Percentiles rank a stretch among this genome's conserved stretches.
These are phyloP conservation scores for Pempheris klunzingeri DNA, from an alignment of 2,797 vertebrate species.

Conservation along the genomic window DNA sequence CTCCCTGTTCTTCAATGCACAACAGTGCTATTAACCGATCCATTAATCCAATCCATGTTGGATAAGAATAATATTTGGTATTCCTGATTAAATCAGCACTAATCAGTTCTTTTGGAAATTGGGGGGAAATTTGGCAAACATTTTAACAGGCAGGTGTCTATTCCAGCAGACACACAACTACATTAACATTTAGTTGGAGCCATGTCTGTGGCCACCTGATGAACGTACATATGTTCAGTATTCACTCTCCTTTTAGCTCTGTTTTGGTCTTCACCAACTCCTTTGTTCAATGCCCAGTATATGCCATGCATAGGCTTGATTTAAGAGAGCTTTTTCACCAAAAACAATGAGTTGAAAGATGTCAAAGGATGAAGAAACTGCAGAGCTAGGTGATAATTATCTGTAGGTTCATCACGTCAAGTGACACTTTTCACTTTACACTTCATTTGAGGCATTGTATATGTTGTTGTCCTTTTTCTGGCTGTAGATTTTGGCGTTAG, in stretches of 20 bases:
- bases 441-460: background rate
- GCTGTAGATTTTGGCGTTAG: too few relatives aligned
- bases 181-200: background rate
- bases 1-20: background rate
- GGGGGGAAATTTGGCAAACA: background rate
- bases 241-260: background rate
- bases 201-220: background rate
- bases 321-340: background rate
- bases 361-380: too few relatives aligned
- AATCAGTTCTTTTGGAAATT: background rate
- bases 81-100: background rate
- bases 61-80: background rate
- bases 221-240: background rate
- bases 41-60: slow-evolving; percentile 14
- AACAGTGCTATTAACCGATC: background rate
- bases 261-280: background rate
- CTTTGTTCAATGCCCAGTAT: too few relatives aligned
- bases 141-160: background rate
- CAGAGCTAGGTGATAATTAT: background rate
- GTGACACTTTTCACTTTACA: background rate
- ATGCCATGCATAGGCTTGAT: background rate
- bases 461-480: too few relatives aligned
- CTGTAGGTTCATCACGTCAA: background rate
- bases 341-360: too few relatives aligned
- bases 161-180: background rate